These are phyloP conservation scores for Ageneiosus marmoratus DNA, from an alignment of 2,113 vertebrate species.

Conservation along the genomic window DNA sequence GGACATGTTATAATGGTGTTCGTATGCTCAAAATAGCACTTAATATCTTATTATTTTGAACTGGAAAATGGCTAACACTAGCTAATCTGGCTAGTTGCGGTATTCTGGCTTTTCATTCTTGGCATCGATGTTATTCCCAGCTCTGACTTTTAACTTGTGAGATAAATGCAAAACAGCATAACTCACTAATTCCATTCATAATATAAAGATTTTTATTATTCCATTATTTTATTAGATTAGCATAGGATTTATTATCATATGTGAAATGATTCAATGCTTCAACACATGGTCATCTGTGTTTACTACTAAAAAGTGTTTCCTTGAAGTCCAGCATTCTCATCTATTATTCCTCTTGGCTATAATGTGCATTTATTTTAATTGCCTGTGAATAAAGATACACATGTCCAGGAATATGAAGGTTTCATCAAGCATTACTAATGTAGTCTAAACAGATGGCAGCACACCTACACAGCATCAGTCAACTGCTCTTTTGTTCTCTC, in stretches of 20 bases:
- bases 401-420: constrained; percentile 29
- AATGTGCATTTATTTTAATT: constrained; percentile 30
- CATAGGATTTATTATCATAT: not conserved
- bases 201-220: not conserved
- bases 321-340: not conserved
- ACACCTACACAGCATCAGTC: constrained; percentile 70
- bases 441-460: constrained; percentile 67
- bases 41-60: too few species aligned
- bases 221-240: not conserved
- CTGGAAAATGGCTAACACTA: too few species aligned
- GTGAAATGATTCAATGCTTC: constrained; percentile 10
- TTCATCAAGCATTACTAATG: constrained; percentile 47
- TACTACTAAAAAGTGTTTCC: constrained; percentile 10
- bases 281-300: constrained; percentile 3
- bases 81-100: too few species aligned
- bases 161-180: too few species aligned
- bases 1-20: too few species aligned
- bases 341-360: constrained; percentile 21
- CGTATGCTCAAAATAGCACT: too few species aligned
- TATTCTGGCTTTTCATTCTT: too few species aligned
- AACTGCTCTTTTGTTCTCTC: constrained; percentile 68
- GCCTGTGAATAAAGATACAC: constrained; percentile 40
- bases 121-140: not conserved
- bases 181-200: not conserved
- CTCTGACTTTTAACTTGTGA: too few species aligned